These are phyloP conservation scores for Cheilosia soror DNA, from an alignment of 2,888 invertebrate genomes.

Conservation along the genomic window DNA sequence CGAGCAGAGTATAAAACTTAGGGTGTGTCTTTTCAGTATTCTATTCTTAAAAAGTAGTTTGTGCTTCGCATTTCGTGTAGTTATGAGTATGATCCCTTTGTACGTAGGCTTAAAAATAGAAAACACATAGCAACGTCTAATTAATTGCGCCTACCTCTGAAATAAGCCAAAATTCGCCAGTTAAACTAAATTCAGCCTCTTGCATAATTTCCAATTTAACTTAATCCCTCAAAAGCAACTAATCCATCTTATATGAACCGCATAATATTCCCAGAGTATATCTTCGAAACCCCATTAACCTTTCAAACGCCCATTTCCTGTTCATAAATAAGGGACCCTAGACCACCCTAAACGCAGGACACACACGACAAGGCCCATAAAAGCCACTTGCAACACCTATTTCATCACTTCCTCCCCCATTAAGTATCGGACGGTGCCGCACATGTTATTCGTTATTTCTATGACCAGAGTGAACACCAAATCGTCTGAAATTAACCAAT, in stretches of 20 bases:
- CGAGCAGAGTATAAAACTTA: too few species aligned
- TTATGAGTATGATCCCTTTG: too few species aligned
- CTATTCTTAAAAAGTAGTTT: too few species aligned
- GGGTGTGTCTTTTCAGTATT: too few species aligned
- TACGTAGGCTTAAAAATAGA: too few species aligned
- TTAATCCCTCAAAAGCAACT: conserved; percentile 38
- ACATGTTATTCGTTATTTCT: conserved; percentile 38
- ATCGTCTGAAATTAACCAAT: conserved; percentile 67
- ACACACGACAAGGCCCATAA: conserved; percentile 42
- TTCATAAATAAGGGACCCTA: conserved; percentile 39
- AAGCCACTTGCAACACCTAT: conserved; percentile 67
- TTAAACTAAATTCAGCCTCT: not conserved
- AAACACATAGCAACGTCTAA: too few species aligned
- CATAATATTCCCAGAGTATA: conserved; percentile 25
- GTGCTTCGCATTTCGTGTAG: too few species aligned
- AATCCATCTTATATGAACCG: conserved; percentile 16
- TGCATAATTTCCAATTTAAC: conserved; percentile 29
- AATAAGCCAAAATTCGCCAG: too few species aligned
- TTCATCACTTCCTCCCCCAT: conserved; percentile 48
- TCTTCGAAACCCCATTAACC: conserved; percentile 60
- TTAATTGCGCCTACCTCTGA: too few species aligned
- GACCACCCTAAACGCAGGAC: not conserved
- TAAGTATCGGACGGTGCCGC: conserved; percentile 11
- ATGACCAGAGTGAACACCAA: conserved; percentile 24
- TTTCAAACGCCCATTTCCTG: conserved; percentile 50